These are phyloP conservation scores for Trichonephila clavipes DNA, from an alignment of 1,140 invertebrate genomes.

Conservation along the genomic window DNA sequence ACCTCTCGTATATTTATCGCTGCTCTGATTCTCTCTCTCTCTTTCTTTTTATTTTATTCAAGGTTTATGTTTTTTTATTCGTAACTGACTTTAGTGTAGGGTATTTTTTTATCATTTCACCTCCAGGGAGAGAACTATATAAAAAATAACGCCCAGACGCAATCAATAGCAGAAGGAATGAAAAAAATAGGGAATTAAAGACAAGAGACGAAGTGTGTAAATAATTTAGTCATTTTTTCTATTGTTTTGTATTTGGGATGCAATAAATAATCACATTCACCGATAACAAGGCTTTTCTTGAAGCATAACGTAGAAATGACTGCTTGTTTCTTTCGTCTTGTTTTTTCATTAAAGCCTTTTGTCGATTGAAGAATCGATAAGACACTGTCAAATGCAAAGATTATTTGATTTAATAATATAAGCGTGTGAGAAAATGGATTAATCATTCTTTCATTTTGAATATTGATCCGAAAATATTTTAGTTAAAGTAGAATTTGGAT, in stretches of 20 bases:
- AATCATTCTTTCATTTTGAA: no score
- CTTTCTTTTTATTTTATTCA: neutral
- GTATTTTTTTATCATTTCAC: neutral
- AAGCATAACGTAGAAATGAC: neutral
- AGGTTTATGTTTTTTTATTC: neutral
- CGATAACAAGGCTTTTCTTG: constrained; percentile 49
- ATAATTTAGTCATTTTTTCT: constrained; percentile 11
- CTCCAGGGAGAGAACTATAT: neutral
- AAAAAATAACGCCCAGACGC: neutral
- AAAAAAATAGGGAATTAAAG: constrained; percentile 23
- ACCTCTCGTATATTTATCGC: constrained; percentile 54
- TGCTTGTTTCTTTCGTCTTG: constrained; percentile 6
- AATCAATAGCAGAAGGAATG: neutral
- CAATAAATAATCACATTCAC: constrained; percentile 42
- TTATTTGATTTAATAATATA: no score
- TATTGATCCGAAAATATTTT: no score
- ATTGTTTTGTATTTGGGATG: constrained; percentile 31
- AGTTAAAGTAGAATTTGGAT: no score
- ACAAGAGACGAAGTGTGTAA: neutral
- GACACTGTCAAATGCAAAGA: neutral
- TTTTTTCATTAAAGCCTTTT: neutral
- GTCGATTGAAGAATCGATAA: neutral
- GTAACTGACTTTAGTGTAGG: neutral
- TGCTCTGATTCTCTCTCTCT: constrained; percentile 13
- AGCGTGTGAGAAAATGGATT: no score